A percentile compares a stretch with the other conserved stretches of the same genome.
Evolutionary conservation across 2,888 invertebrate genomes (phyloP).

Genomic region (Nephrocerus scutellatus): DNA sequence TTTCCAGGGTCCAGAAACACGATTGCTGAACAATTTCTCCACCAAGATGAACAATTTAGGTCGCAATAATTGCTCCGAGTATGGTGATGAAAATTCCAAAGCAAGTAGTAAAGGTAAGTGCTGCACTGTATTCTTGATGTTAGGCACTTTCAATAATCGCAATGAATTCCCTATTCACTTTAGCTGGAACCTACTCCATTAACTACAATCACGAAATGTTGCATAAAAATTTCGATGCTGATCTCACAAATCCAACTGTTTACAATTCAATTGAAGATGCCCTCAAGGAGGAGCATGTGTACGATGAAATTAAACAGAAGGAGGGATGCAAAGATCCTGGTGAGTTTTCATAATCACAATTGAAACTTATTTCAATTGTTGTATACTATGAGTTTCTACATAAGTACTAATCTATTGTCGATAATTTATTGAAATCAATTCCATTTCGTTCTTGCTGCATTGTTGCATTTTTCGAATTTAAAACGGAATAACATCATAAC

Average conservation of each 20-base stretch:
- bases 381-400: no score
- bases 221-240: conserved; percentile 77
- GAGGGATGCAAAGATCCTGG: conserved; percentile 59
- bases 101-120: conserved; percentile 48
- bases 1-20: conserved; percentile 57
- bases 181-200: conserved; percentile 51
- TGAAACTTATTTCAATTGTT: no score
- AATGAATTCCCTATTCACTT: conserved; percentile 11
- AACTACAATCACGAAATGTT: conserved; percentile 60
- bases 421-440: background rate
- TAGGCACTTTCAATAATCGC: no score
- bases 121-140: background rate
- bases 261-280: conserved; percentile 75
- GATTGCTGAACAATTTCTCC: conserved; percentile 44
- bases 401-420: background rate
- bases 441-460: background rate
- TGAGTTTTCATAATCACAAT: conserved; percentile 41
- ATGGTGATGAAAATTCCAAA: conserved; percentile 50
- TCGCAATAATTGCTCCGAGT: conserved; percentile 30
- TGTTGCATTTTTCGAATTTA: conserved; percentile 8
- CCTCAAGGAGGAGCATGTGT: conserved; percentile 72
- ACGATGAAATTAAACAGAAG: conserved; percentile 83
- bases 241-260: conserved; percentile 73
- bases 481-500: conserved; percentile 12
- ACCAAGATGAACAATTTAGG: conserved; percentile 46